phyloP scores from a whole-genome alignment of 2,113 vertebrate genomes.

The Hypanus sabinus region DNA sequence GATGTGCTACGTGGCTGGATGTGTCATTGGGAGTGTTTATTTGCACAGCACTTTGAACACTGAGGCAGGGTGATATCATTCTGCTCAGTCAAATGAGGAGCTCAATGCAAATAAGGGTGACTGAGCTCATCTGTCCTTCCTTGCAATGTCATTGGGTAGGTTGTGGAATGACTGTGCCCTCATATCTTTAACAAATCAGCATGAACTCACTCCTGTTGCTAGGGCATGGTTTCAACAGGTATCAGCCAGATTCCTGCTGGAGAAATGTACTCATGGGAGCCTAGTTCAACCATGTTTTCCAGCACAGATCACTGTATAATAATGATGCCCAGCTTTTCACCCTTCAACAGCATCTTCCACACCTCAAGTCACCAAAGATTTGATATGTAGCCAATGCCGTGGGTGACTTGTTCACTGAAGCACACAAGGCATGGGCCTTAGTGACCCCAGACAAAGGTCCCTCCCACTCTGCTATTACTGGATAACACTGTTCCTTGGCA shows the following conservation, averaged over 20 bases:
- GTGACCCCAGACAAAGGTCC: no score
- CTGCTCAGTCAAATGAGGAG: slow-evolving; percentile 23
- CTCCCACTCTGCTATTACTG: no score
- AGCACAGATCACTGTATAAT: not conserved
- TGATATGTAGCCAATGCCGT: not conserved
- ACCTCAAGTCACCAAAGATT: no score
- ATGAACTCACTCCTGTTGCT: not conserved
- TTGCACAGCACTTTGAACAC: slow-evolving; percentile 37
- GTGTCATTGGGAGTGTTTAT: slow-evolving; percentile 52
- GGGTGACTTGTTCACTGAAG: no score
- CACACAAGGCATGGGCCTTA: no score
- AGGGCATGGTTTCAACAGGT: not conserved
- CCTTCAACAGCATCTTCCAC: not conserved
- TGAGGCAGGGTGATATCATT: slow-evolving; percentile 38
- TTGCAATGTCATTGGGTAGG: not conserved
- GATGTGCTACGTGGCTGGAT: slow-evolving; percentile 44
- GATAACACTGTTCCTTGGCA: no score
- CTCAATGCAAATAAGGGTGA: slow-evolving; percentile 21
- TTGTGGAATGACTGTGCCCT: not conserved
- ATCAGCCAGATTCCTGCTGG: not conserved
- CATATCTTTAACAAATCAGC: not conserved
- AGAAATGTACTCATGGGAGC: not conserved
- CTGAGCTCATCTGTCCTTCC: not conserved
- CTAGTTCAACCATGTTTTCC: not conserved
- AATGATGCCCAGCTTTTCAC: not conserved